Evolutionary conservation across 1,140 invertebrate species (phyloP), one percentile per base, ranked within the genome.

Genomic region (Littorina saxatilis): DNA sequence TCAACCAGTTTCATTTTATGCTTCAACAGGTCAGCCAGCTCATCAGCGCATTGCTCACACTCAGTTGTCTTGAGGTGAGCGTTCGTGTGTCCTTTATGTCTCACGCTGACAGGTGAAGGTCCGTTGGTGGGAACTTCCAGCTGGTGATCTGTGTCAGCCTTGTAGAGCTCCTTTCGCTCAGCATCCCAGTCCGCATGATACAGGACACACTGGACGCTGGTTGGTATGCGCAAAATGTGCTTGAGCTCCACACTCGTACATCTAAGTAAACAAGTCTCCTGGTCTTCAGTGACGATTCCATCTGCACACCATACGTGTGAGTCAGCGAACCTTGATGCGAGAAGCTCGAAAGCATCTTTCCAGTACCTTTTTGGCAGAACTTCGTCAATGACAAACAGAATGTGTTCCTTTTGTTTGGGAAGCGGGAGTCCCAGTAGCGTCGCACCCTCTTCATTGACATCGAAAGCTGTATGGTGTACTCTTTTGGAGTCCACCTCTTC

Each of bases 371-470:
- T 17, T 0, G 29, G n/a, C 17, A 68, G 17, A 32, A 68, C 32
- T 37, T 68, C 66, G 32, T 68, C 66, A 32, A 68, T 35, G 5
- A 68, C 0, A 17, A 68, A 68, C 23, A 68, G n/a, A 68, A 68
- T 37, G 23, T 68, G 5, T n/a, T n/a, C 5, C 37, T 35, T 37
- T 35, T 68, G 29, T 29, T 29, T 4, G 1, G 4, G 7, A 35
- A n/a, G n/a, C n/a, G n/a, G n/a, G n/a, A n/a, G n/a, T n/a, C n/a
- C n/a, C n/a, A n/a, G n/a, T n/a, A n/a, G n/a, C n/a, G n/a, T n/a
- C n/a, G n/a, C n/a, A n/a, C n/a, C n/a, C n/a, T n/a, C n/a, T n/a
- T 68, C 66, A 35, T 68, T 68, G 23, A 68, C 4, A 37, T 68
- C 66, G 17, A 68, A 17, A 7, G 17, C 2, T n/a, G 35, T 0